Conservation (phyloP, 2,888 invertebrate species). For the Coleophora deauratella region DNA sequence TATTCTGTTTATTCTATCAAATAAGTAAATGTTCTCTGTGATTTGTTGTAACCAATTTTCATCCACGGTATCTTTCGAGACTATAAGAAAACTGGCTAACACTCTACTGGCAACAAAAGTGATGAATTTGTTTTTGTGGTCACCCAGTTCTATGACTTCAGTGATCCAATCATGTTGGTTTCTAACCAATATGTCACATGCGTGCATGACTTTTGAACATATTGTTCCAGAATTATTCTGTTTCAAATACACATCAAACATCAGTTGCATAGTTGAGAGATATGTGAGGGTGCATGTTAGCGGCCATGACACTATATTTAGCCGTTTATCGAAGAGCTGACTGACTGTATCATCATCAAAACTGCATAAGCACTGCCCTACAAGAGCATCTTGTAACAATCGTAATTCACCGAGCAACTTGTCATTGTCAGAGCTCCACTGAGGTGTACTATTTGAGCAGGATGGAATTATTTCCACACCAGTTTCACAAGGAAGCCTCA, state of each 20-base stretch:
- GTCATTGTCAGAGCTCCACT: conserved; percentile 54
- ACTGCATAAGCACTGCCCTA: conserved; percentile 86
- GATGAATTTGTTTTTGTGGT: conserved; percentile 85
- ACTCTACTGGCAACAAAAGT: conserved; percentile 87
- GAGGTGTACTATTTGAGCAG: conserved; percentile 45
- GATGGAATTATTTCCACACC: conserved; percentile 54
- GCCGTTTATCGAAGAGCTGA: conserved; percentile 80
- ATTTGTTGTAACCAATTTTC: conserved; percentile 86
- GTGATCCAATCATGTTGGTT: conserved; percentile 89
- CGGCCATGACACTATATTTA: conserved; percentile 66
- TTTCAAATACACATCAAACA: conserved; percentile 89
- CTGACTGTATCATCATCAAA: conserved; percentile 80
- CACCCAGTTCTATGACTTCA: conserved; percentile 85
- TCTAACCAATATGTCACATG: conserved; percentile 85
- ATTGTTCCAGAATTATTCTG: conserved; percentile 88
- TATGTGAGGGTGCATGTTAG: conserved; percentile 78
- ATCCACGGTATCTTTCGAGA: conserved; percentile 87
- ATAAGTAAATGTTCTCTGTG: conserved; percentile 80
- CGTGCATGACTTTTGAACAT: conserved; percentile 85
- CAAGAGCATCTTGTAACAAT: conserved; percentile 77
- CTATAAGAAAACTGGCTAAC: conserved; percentile 86
- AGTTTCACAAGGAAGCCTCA: conserved; percentile 46
- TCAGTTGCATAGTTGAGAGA: conserved; percentile 86
- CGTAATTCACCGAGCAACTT: conserved; percentile 68
- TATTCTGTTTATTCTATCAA: conserved; percentile 77